Evolutionary conservation across 2,797 vertebrate genomes (phyloP), one percentile per base, ranked within the genome.

Genomic region (Geotrypetes seraphini): DNA sequence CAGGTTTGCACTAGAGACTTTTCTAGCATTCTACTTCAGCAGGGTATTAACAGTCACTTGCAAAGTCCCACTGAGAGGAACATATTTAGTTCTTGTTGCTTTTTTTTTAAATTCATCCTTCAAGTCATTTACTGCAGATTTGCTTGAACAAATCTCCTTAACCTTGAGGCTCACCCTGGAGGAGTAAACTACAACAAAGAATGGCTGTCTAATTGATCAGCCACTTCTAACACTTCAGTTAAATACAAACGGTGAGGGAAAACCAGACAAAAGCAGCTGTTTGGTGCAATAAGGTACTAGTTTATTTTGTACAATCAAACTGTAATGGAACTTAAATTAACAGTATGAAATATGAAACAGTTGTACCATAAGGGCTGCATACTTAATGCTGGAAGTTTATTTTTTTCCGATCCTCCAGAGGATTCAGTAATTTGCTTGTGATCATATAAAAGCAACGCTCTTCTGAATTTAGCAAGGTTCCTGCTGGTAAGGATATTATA

Each of bases 381-480:
- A 8, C 4, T 28, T 50, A 71, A 39, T 19, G 36, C 37, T 22
- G 27, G 50, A 36, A 21, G 32, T 30, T 1, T 0, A 23, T 41
- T 20, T 18, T 14, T 13, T 27, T n/a, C n/a, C n/a, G 48, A 51
- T 60, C 30, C 55, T 66, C 60, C 27, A 19, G 53, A 66, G 72
- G 55, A 43, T 59, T 60, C 35, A 43, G 51, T 63, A 55, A 57
- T 63, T 63, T 57, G 62, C 60, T 58, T 37, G 22, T 36, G 45
- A 64, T 53, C 51, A 47, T 54, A 50, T 51, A 53, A 61, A 56
- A 39, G 46, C 48, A 42, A 40, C 25, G 53, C 61, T 32, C 53
- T 70, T 64, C 60, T 53, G 62, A 66, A 63, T 57, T 57, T 59
- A 60, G 56, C 31, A 38, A 61, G 65, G 47, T 39, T 50, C 62